phyloP scores from a whole-genome alignment of 92 coral and sea anemone species.

The Bergia sp. region DNA sequence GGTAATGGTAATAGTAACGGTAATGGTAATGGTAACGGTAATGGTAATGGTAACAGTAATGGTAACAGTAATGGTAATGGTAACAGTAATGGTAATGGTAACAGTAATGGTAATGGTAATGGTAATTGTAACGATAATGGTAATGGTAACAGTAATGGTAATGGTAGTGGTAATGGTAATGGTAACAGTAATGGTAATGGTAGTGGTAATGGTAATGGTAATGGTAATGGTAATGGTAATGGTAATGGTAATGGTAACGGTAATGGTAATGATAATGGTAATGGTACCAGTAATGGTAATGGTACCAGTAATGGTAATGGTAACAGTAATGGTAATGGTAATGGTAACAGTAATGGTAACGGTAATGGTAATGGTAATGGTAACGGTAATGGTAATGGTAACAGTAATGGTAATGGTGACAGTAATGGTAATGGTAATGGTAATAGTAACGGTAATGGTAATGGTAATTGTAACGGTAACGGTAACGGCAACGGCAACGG shows the following conservation, averaged over 20 bases:
- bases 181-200: not conserved
- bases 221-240: slow-evolving; percentile 7
- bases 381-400: not conserved
- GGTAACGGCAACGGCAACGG: not conserved
- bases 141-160: not conserved
- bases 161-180: slow-evolving; percentile 18
- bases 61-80: not conserved
- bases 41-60: too few relatives aligned
- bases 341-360: not conserved
- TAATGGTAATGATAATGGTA: slow-evolving; percentile 8
- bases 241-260: not conserved
- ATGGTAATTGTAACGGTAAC: not conserved
- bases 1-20: too few relatives aligned
- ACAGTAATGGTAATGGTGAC: too few relatives aligned
- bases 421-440: too few relatives aligned
- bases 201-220: not conserved
- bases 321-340: not conserved
- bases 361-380: not conserved
- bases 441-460: not conserved
- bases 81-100: slow-evolving; percentile 7
- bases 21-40: too few relatives aligned
- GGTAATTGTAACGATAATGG: slow-evolving; percentile 13
- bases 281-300: not conserved
- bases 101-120: not conserved
- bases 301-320: not conserved